Conservation (phyloP, 2,113 vertebrate species). For the Cyanistes caeruleus region DNA sequence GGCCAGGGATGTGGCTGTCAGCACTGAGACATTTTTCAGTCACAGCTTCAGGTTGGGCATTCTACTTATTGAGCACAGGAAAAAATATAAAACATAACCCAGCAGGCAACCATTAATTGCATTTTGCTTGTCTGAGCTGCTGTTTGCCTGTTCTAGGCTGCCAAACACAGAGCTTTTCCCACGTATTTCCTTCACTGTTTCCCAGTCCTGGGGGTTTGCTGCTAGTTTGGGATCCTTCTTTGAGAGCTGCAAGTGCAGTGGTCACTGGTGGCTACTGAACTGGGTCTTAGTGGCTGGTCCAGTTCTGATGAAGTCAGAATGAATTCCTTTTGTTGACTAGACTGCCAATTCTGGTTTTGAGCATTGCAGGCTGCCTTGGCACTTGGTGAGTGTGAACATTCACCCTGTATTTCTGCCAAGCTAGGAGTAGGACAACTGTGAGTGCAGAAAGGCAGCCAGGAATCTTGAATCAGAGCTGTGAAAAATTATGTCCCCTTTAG, state of each 20-base stretch:
- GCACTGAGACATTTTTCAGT: not conserved
- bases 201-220: not conserved
- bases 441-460: not conserved
- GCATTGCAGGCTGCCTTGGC: not conserved
- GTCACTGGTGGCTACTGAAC: not conserved
- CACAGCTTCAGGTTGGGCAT: not conserved
- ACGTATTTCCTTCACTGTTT: not conserved
- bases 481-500: not conserved
- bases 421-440: not conserved
- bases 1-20: not conserved
- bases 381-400: not conserved
- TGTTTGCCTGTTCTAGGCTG: not conserved
- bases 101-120: constrained; percentile 18
- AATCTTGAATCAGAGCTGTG: not conserved
- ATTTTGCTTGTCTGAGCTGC: constrained; percentile 21
- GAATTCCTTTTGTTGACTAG: not conserved
- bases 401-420: not conserved
- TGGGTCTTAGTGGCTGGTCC: not conserved
- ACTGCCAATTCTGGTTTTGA: not conserved
- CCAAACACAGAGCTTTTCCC: not conserved
- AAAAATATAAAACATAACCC: not conserved
- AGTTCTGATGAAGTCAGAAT: not conserved
- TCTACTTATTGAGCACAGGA: not conserved
- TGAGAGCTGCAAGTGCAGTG: not conserved
- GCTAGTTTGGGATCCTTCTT: not conserved